Conservation (phyloP, 92 coral and sea anemone genomes). For the Phenganax marumi region DNA sequence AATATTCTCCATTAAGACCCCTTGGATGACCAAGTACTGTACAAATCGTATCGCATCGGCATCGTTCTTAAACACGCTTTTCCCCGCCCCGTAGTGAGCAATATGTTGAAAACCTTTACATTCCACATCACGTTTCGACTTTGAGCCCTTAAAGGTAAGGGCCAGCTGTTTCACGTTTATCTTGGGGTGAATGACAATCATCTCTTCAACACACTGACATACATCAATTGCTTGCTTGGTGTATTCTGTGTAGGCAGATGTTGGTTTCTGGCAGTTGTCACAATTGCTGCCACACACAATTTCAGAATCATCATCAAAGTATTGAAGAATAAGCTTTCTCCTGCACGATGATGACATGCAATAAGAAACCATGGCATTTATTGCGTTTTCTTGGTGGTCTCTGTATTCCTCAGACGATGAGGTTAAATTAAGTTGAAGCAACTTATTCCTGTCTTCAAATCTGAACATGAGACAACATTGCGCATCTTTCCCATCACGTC, state of each 20-base stretch:
- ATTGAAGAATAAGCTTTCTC: background rate
- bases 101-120: slow-evolving; percentile 20
- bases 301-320: slow-evolving; percentile 1
- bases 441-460: slow-evolving; percentile 15
- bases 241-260: background rate
- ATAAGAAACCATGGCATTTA: slow-evolving; percentile 5
- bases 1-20: slow-evolving; percentile 3
- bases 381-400: background rate
- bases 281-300: background rate
- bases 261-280: slow-evolving; percentile 2
- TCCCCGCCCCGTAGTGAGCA: slow-evolving; percentile 6
- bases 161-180: slow-evolving; percentile 18
- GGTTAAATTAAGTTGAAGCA: background rate
- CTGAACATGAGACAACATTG: slow-evolving; percentile 13
- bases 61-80: slow-evolving; percentile 9
- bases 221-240: slow-evolving; percentile 12
- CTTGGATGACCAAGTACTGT: background rate
- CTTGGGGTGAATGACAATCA: background rate
- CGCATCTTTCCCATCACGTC: slow-evolving; percentile 4
- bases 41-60: slow-evolving; percentile 6
- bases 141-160: slow-evolving; percentile 8
- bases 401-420: slow-evolving; percentile 3
- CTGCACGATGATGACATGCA: slow-evolving; percentile 17
- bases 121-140: slow-evolving; percentile 18
- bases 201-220: slow-evolving; percentile 6